These are phyloP conservation scores for Drosophila anceps DNA, from an alignment of 2,888 invertebrate species.

Conservation along the genomic window DNA sequence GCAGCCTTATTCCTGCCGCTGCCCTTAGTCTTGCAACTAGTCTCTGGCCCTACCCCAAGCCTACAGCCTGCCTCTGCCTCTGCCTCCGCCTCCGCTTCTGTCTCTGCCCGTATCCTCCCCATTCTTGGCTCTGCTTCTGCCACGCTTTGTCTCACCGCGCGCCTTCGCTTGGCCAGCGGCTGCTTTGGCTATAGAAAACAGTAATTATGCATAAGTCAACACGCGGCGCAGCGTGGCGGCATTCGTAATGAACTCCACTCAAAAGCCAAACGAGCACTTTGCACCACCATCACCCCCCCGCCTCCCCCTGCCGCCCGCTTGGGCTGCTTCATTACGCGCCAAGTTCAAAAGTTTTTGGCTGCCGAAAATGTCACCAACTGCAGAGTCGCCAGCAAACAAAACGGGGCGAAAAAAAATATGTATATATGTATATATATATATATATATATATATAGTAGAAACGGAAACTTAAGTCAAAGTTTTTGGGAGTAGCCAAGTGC, in stretches of 20 bases:
- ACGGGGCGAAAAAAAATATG: slow-evolving; percentile 1
- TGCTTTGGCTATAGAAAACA: slow-evolving; percentile 61
- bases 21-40: background rate
- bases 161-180: background rate
- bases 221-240: slow-evolving; percentile 73
- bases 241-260: slow-evolving; percentile 80
- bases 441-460: background rate
- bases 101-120: too few species aligned
- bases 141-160: background rate
- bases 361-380: slow-evolving; percentile 78
- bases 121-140: background rate
- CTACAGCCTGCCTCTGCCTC: background rate
- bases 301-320: background rate
- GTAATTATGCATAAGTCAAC: slow-evolving; percentile 81
- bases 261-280: slow-evolving; percentile 75
- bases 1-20: background rate
- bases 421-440: background rate
- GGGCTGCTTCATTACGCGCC: slow-evolving; percentile 57
- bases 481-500: slow-evolving; percentile 53
- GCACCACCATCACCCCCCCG: slow-evolving; percentile 21
- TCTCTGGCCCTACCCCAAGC: background rate
- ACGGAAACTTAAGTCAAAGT: slow-evolving; percentile 57
- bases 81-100: background rate
- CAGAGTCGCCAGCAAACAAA: slow-evolving; percentile 52
- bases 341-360: slow-evolving; percentile 78